A percentile compares a stretch with the other conserved stretches of the same genome.
phyloP scores from a whole-genome alignment of 1,140 invertebrate genomes.

The Bombus sibiricus region DNA sequence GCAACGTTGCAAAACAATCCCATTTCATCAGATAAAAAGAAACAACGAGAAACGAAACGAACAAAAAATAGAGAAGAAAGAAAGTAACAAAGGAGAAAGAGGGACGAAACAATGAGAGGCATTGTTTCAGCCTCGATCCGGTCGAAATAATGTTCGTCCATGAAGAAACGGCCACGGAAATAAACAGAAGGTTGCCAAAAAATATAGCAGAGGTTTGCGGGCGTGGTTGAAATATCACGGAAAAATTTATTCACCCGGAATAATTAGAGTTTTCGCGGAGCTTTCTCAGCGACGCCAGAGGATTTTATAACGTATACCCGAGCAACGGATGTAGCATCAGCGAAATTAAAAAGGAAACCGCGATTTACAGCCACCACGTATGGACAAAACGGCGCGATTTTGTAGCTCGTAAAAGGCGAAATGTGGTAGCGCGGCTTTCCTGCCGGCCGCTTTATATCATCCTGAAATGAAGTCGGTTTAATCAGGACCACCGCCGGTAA shows the following conservation, averaged over 20 bases:
- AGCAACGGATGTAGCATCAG: constrained; percentile 13
- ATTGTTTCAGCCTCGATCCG: constrained; percentile 9
- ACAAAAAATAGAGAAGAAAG: too few species aligned
- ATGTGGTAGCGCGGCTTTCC: neutral
- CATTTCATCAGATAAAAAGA: neutral
- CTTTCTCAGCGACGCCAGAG: neutral
- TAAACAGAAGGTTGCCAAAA: neutral
- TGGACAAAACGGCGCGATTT: constrained; percentile 30
- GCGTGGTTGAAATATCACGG: neutral
- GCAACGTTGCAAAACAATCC: constrained; percentile 7
- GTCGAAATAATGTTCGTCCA: neutral
- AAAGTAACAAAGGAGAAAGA: neutral
- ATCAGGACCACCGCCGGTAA: constrained; percentile 44
- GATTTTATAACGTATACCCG: constrained; percentile 15
- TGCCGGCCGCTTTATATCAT: constrained; percentile 32
- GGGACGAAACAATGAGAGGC: neutral
- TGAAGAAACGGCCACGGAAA: neutral
- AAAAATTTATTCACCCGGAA: constrained; percentile 20
- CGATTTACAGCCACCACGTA: constrained; percentile 17
- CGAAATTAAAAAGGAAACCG: constrained; percentile 40
- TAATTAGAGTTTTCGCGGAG: neutral
- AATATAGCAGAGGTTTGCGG: too few species aligned
- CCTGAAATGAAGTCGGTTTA: constrained; percentile 55
- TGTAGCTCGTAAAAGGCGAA: constrained; percentile 25
- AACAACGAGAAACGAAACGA: neutral